Evolutionary conservation across 2,113 vertebrate genomes (phyloP).

Genomic region (Collichthys lucidus): DNA sequence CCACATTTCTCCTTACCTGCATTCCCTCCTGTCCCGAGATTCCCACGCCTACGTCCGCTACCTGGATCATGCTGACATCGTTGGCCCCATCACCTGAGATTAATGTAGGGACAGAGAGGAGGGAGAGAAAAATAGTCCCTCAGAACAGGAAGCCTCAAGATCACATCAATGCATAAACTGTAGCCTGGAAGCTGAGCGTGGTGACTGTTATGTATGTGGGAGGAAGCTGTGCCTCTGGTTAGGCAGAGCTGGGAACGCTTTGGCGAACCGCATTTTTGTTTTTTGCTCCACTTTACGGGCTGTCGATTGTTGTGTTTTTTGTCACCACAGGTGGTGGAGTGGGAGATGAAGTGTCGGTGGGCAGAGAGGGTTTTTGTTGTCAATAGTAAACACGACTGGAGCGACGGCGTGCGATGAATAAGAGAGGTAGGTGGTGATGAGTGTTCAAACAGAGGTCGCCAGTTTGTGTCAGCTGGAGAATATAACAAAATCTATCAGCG

Average conservation of each 20-base stretch:
- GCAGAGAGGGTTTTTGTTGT: conserved; percentile 27
- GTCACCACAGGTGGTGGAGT: conserved; percentile 36
- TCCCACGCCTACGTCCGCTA: conserved; percentile 96
- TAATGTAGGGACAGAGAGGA: conserved; percentile 10
- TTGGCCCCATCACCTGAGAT: conserved; percentile 96
- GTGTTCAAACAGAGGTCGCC: background rate
- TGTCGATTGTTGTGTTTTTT: conserved; percentile 26
- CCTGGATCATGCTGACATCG: conserved; percentile 99
- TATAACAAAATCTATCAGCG: too few relatives aligned
- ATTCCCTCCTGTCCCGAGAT: conserved; percentile 98
- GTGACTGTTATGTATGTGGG: background rate
- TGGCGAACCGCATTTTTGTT: background rate
- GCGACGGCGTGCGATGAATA: background rate
- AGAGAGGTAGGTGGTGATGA: conserved; percentile 13
- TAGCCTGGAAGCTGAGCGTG: background rate
- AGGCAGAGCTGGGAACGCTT: background rate
- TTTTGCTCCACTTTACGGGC: background rate
- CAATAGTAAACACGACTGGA: conserved; percentile 13
- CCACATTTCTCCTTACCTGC: conserved; percentile 88
- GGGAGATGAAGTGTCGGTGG: conserved; percentile 35
- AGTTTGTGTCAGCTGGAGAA: background rate
- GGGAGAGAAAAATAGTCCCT: conserved; percentile 12
- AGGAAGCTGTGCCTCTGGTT: background rate
- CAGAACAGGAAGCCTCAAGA: background rate
- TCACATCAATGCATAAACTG: background rate